These are phyloP conservation scores for Caradrina kadenii DNA, from an alignment of 2,888 invertebrate species.

Conservation along the genomic window DNA sequence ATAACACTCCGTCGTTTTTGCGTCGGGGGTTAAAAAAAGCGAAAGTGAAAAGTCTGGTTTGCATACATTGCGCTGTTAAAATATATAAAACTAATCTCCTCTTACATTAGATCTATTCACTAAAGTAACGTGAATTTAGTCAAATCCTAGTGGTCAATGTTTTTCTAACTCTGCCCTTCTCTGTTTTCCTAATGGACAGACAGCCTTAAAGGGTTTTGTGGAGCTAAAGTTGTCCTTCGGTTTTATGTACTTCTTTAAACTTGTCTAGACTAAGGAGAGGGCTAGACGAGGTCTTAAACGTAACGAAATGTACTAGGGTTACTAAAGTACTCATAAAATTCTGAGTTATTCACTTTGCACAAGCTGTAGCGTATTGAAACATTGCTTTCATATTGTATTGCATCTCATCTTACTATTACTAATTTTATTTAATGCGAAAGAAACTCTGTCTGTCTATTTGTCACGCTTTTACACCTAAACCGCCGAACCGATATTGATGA, in stretches of 20 bases:
- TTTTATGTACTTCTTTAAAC: slow-evolving; percentile 25
- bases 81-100: too few species aligned
- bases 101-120: too few species aligned
- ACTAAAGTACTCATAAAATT: slow-evolving; percentile 22
- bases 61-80: too few species aligned
- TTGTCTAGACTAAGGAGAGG: slow-evolving; percentile 12
- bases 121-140: neutral
- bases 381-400: too few species aligned
- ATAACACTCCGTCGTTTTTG: too few species aligned
- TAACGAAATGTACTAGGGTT: neutral
- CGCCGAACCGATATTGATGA: too few species aligned
- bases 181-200: neutral
- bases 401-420: too few species aligned
- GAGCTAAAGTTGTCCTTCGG: slow-evolving; percentile 3
- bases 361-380: neutral
- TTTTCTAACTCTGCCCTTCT: neutral
- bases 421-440: too few species aligned
- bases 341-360: neutral
- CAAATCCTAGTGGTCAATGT: neutral
- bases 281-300: slow-evolving; percentile 34
- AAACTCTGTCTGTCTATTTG: too few species aligned
- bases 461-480: too few species aligned
- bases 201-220: neutral
- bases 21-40: too few species aligned
- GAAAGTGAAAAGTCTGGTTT: too few species aligned